Base-by-base conservation (phyloP, 1,140 invertebrate genomes). In the Planococcus citri region DNA sequence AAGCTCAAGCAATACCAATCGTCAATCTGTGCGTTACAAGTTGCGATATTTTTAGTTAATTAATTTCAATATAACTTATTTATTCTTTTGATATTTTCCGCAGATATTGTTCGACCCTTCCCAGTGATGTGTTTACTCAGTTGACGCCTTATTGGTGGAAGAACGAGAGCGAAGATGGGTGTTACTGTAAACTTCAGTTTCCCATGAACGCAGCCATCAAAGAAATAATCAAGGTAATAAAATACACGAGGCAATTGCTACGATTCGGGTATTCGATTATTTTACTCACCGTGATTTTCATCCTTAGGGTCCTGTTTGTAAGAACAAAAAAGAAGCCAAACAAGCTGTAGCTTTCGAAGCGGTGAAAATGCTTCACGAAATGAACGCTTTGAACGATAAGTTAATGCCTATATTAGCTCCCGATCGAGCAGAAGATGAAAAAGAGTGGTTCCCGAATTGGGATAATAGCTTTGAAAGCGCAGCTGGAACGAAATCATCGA, bases 351-450 rank as follows among this genome's bases (percentile, higher is more conserved):
- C 92, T 0, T 80, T 94, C 24, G 84, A 88, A 72, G 83, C 84
- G 0, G 94, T 91, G 76, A 83, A 85, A 71, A 76, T 79, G 73
- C 79, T 97, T 73, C 86, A 95, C 75, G 29, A 83, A 68, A 73
- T 79, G 17, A 87, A 86, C 0, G 94, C 97, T 81, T 78, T 99
- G 0, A 83, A 86, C 78, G 81, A 96, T 74, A 75, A 86, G 75
- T 79, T 98, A 38, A 76, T 89, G 57, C 92, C 91, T 2, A 78
- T 86, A 38, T 37, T 84, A 76, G 87, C 14, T 57, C 21, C 3
- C 37, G 57, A 20, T 58, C 69, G 22, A 60, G 21, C 14, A 8
- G 6, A 71, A 37, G 69, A 78, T 29, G 74, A 80, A 69, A 33
- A 76, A 2, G 72, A 78, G 4, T 73, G 79, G 71, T 75, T 84